Base-by-base conservation (phyloP, 2,797 vertebrate species). In the Xenops minutus region DNA sequence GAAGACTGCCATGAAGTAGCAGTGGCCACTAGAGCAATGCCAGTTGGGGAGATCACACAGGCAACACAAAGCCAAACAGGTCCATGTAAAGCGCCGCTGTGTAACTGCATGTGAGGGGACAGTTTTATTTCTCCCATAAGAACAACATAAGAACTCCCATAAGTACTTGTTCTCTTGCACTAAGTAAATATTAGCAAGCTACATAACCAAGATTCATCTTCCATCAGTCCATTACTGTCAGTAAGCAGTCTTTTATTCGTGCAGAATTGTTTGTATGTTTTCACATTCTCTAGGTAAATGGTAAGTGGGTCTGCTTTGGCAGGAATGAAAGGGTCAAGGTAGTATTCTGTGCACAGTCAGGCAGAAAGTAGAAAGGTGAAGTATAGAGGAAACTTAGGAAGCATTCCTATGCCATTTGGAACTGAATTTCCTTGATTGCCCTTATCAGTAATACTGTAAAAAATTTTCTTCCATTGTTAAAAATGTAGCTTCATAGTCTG, bases 11-110 rank as follows among this genome's bases (percentile, higher is more conserved):
- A 21, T 43, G 27, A 51, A 67, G 30, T 4, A 89, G 8, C 30
- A 59, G n/a, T 9, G 49, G 27, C 13, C 56, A 21, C 24, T 36
- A 75, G 22, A 59, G 14, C 8, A 56, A 26, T 12, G 24, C 4
- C 4, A 43, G 2, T 17, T 34, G 0, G 0, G 16, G 27, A 39
- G 20, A 32, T 6, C 4, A 62, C 26, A 10, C 6, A 29, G 29
- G 29, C 32, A 36, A 46, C 15, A 36, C 22, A 46, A 66, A 84
- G 29, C 39, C 43, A 52, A 4, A 6, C 12, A 55, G 16, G 36
- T 30, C 29, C 22, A 13, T 48, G 10, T 7, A 14, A 68, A 68
- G 15, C 21, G 5, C 12, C 34, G 26, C 4, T 26, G 10, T 69
- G 23, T 43, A 76, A 34, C 19, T 71, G 39, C n/a, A 6, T 29